Percentiles rank a stretch among this genome's conserved stretches.
Conservation (phyloP, 2,113 vertebrate genomes). For the Caranx melampygus region DNA sequence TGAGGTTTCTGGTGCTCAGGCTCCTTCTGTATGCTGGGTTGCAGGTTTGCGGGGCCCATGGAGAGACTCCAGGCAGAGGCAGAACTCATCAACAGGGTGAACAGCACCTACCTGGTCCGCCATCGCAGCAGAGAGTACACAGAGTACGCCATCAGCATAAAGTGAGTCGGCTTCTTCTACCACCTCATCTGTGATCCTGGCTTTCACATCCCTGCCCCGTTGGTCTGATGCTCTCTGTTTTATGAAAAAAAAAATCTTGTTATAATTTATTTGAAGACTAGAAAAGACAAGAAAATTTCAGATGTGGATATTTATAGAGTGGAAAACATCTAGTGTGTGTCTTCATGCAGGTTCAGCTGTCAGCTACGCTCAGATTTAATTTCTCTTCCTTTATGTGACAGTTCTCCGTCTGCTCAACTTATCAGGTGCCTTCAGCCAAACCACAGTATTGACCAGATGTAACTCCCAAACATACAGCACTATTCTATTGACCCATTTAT, state of each 20-base stretch:
- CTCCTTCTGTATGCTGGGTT: slow-evolving; percentile 1
- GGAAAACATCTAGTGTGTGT: too few relatives aligned
- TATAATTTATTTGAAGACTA: not conserved
- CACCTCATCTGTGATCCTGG: too few relatives aligned
- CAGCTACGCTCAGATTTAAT: not conserved
- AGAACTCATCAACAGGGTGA: slow-evolving; percentile 92
- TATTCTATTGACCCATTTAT: slow-evolving; percentile 13
- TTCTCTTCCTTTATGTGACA: not conserved
- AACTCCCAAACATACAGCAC: slow-evolving; percentile 9
- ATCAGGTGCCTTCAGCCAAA: slow-evolving; percentile 25
- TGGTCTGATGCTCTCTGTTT: too few relatives aligned
- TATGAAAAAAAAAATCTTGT: not conserved
- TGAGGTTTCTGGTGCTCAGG: not conserved
- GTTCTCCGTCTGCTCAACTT: slow-evolving; percentile 1
- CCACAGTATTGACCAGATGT: slow-evolving; percentile 52
- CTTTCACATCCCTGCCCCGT: too few relatives aligned
- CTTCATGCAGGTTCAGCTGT: not conserved
- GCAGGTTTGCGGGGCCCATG: slow-evolving; percentile 96
- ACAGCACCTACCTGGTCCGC: slow-evolving; percentile 96
- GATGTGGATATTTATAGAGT: too few relatives aligned
- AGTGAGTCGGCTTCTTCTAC: slow-evolving; percentile 85
- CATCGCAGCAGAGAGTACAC: slow-evolving; percentile 93
- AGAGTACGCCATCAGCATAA: slow-evolving; percentile 98
- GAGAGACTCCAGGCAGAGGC: slow-evolving; percentile 94
- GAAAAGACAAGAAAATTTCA: too few relatives aligned